Evolutionary conservation across 2,113 vertebrate species (phyloP), one percentile per base, ranked within the genome.

Genomic region (Podarcis muralis): DNA sequence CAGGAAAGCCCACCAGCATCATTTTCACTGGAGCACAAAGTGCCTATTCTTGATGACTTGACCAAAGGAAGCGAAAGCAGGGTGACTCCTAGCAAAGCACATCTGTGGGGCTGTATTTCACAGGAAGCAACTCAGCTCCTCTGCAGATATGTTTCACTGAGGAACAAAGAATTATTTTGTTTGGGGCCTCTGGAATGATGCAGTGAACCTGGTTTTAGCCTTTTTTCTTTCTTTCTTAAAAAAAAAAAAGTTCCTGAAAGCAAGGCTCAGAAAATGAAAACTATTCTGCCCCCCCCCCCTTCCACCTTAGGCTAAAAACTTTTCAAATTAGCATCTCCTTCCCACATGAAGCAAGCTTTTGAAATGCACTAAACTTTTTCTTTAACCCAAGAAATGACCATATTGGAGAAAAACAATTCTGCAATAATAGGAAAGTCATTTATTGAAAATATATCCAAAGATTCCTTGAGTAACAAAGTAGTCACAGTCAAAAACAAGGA

Each of bases 141-240:
- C 91, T 81, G 83, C 95, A 97, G 97, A 97, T 97, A 97, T 94
- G 93, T 97, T 97, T 97, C 96, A 95, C 78, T 13, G 62, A 91
- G 71, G 93, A 95, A 97, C 97, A 97, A 98, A 97, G 96, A 83
- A 65, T 76, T 92, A 94, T 95, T 97, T 95, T 97, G 96, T 97
- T 96, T 91, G 30, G 6, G 1, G 65, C 62, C 90, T 91, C 8
- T 13, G 94, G 95, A 97, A 94, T 80, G 94, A 93, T 85, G 95
- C 92, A 93, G 91, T 96, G 92, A 97, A 97, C 95, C 92, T 94
- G 93, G 90, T 84, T 66, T 48, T 13, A 40, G 78, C 90, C 94
- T 96, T n/a, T 30, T 32, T 72, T 22, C 32, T 94, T 96, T 95
- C 92, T 53, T 69, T 32, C 43, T 53, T 0, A 3, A 12, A 53